Base-by-base conservation (phyloP, 2,113 vertebrate genomes). In the Perca fluviatilis region DNA sequence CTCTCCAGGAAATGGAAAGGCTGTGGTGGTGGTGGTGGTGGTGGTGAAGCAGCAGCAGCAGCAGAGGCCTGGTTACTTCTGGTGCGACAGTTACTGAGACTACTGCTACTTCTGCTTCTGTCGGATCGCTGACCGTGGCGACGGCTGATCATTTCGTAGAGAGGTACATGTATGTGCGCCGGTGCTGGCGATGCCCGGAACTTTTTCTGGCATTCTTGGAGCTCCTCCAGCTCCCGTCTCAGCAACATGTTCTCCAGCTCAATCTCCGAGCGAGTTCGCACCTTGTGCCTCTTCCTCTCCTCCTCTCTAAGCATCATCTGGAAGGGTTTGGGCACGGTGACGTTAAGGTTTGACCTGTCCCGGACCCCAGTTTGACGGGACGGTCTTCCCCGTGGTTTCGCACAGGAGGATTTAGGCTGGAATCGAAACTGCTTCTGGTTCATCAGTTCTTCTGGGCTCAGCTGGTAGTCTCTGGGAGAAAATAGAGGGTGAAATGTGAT, bases 271-370 rank as follows among this genome's bases (percentile, higher is more conserved):
- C 96, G 96, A 0, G 96, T 96, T 50, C 95, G 97, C 50, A 95
- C 36, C 1, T 88, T 93, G 67, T 93, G 93, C 66, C 94, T 94
- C 79, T 95, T 97, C 84, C 94, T 96, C 75, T 95, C 96, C 33
- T 96, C 95, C 89, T 99, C 98, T 54, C 98, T 92, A 74, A 98
- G 83, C 43, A 94, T 99, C 98, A 99, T 99, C 77, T 96, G 94
- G 92, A 99, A 99, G n/a, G 98, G 98, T 84, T 93, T 93, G 69
- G 98, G 98, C 50, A 98, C 89, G 0, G 98, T 99, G 43, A 97
- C 68, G 77, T 77, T 96, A 53, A 95, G 95, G 36, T 84, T 91
- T 92, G 96, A 94, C 64, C 66, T 89, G 50, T 18, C 88, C 70
- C 66, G 77, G 65, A 19, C 57, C n/a, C 75, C 77, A 18, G 40